Base-by-base conservation (phyloP, 2,888 invertebrate species). In the Lasioglossum zephyrum region DNA sequence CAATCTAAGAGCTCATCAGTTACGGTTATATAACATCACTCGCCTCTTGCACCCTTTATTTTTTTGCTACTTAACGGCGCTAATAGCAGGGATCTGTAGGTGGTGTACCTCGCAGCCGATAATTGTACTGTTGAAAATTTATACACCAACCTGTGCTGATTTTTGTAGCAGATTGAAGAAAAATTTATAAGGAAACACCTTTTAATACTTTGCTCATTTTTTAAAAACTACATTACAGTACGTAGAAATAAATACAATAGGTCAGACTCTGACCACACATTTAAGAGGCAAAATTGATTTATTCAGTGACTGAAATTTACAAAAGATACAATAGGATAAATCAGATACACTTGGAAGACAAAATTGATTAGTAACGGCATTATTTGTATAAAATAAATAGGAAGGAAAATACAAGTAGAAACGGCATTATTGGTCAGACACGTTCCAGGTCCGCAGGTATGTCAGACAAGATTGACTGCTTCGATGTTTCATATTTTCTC, bases 1-100 rank as follows among this genome's bases (percentile, higher is more conserved):
- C 18, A 49, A 41, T 80, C 31, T 16, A 49, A 70, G 41, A 36
- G 60, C 53, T 41, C 49, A 41, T 83, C n/a, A 44, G 31, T 75
- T 72, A n/a, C 47, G 74, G 47, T 16, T 47, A 31, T 72, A 26
- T 44, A 70, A 47, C 57, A 31, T 49, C 31, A 31, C 47, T 57
- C 36, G 49, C 5, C 5, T 31, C 31, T 2, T 36, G 9, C 22
- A 16, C 16, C 0, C 49, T 73, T 69, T 39, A 18, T 83, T 76
- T 22, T 41, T 69, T 66, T 26, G 5, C 13, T 39, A n/a, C 47
- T 49, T 57, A 26, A 39, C 63, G 11, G 13, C 26, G 16, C 39
- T 47, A 76, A 72, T 57, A 66, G 31, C 36, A 11, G 22, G 47
- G 0, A n/a, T 66, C 26, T 18, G 3, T 2, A 26, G 36, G 18